Evolutionary conservation across 2,113 vertebrate species (phyloP).

Genomic region (Lagenorhynchus albirostris): DNA sequence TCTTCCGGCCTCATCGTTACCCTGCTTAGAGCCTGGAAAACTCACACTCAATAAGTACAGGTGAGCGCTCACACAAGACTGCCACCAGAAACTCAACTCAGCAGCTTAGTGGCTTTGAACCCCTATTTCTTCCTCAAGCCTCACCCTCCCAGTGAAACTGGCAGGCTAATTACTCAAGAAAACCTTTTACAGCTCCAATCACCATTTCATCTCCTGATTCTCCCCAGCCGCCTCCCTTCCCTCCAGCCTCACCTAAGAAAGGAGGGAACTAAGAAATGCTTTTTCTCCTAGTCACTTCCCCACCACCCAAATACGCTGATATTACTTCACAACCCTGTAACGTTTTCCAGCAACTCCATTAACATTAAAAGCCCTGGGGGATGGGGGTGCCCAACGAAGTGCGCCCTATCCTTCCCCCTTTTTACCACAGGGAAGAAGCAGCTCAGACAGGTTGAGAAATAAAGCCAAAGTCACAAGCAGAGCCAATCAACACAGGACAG

Average conservation of each 20-base stretch:
- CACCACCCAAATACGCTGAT: background rate
- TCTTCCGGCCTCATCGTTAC: background rate
- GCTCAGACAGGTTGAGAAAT: background rate
- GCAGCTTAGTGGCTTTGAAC: background rate
- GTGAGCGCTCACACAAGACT: background rate
- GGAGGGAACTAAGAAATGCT: background rate
- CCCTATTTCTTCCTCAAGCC: background rate
- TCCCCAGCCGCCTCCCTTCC: background rate
- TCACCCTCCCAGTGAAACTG: background rate
- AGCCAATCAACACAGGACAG: background rate
- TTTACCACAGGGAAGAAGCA: background rate
- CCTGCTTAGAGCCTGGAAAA: background rate
- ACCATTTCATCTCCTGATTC: background rate
- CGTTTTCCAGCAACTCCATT: background rate
- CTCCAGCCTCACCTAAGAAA: background rate
- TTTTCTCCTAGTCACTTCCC: background rate
- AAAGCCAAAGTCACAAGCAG: background rate
- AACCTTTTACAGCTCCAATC: background rate
- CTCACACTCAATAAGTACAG: background rate
- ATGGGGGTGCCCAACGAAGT: background rate
- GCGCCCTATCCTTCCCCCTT: background rate
- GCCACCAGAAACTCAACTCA: background rate
- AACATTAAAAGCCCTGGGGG: background rate
- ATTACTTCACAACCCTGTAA: background rate
- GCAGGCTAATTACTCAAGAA: background rate